Base-by-base conservation (phyloP, 2,113 vertebrate genomes). In the Urocynchramus pylzowi region DNA sequence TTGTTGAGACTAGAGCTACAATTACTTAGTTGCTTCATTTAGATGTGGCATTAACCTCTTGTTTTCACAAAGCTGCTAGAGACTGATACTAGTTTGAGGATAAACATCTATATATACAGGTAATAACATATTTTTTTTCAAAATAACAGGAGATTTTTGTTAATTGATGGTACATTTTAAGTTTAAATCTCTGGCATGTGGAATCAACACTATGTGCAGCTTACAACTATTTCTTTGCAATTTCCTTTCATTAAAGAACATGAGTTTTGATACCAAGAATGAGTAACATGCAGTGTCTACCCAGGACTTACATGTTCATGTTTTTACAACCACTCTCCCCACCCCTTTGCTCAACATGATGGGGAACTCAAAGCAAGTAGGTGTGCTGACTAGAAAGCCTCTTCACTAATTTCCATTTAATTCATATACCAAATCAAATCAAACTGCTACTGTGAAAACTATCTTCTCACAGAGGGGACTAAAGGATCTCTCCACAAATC, bases 341-440 rank as follows among this genome's bases (percentile, higher is more conserved):
- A 67, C 20, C 5, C 28, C 39, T 68, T 19, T 37, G 41, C 39
- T 94, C 64, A 60, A 31, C 22, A 33, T 1, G 1, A 59, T 6
- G 18, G 30, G 28, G 20, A 88, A 50, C 44, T 23, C 56, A 74
- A 93, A 89, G 59, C 37, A 89, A 65, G 42, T 12, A 61, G 33
- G 26, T 41, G 13, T 50, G 64, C 90, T 70, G 41, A 84, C 53
- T 60, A 63, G 71, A 70, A 94, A 91, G 77, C 30, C 20, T 92
- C 65, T 75, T 84, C 63, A 52, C n/a, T 78, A 70, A 87, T 84
- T 95, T 73, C 69, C 68, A 68, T 69, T 91, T 90, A 78, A 82
- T 88, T 91, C 11, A 90, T 79, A 91, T 84, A 83, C 50, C 65
- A 93, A 90, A 96, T 87, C 75, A 86, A 96, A 97, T 81, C 56